phyloP scores from a whole-genome alignment of 2,113 vertebrate species.

The Vidua chalybeata region DNA sequence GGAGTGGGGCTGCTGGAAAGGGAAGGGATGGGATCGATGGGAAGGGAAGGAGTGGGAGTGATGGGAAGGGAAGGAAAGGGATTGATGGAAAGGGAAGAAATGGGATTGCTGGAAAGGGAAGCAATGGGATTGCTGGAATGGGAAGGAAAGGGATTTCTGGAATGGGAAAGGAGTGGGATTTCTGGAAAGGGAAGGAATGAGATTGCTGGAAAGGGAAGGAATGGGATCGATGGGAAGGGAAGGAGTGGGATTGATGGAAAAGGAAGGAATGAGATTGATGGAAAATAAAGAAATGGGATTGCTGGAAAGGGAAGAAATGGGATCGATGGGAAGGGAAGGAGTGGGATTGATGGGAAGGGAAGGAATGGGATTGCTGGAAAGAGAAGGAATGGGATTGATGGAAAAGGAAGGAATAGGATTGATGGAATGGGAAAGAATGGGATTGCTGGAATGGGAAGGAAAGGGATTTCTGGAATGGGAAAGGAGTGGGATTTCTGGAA shows the following conservation, averaged over 20 bases:
- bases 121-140: background rate
- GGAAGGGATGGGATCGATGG: background rate
- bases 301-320: rapidly evolving
- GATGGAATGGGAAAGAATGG: rapidly evolving
- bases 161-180: background rate
- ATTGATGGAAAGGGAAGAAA: background rate
- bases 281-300: too few species aligned
- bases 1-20: too few species aligned
- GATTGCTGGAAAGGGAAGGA: rapidly evolving
- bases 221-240: rapidly evolving
- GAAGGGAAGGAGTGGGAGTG: background rate
- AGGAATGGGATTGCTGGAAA: too few species aligned
- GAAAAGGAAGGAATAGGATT: background rate
- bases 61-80: background rate
- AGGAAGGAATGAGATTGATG: background rate
- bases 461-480: rapidly evolving
- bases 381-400: background rate
- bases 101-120: too few species aligned
- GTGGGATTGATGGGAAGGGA: background rate
- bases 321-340: background rate
- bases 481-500: rapidly evolving
- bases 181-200: rapidly evolving
- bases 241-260: rapidly evolving
- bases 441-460: background rate
- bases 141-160: too few species aligned